A percentile compares a stretch with the other conserved stretches of the same genome.
Evolutionary conservation across 2,888 invertebrate species (phyloP).

Genomic region (Steinernema hermaphroditum): DNA sequence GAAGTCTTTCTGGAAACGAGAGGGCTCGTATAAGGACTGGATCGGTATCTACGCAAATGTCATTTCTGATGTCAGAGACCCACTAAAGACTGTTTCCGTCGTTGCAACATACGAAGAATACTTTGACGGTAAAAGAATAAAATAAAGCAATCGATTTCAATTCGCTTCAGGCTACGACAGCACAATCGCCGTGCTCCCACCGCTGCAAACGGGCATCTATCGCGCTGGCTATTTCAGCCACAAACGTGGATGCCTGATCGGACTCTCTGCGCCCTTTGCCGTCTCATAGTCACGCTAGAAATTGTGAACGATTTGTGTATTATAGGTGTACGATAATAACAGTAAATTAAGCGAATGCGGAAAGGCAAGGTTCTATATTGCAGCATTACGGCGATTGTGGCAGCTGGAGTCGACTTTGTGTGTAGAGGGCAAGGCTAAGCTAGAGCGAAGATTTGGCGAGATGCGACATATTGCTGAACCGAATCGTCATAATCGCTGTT

Average conservation of each 20-base stretch:
- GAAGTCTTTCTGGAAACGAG: slow-evolving; percentile 45
- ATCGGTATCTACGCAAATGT: slow-evolving; percentile 39
- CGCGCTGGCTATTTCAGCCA: slow-evolving; percentile 43
- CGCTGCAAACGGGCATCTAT: too few species aligned
- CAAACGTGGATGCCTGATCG: slow-evolving; percentile 38
- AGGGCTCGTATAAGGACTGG: slow-evolving; percentile 59
- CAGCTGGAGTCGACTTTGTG: not conserved
- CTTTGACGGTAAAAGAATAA: slow-evolving; percentile 24
- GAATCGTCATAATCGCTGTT: too few species aligned
- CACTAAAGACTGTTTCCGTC: not conserved
- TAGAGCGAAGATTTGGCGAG: too few species aligned
- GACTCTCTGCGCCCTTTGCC: slow-evolving; percentile 38
- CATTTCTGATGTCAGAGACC: not conserved
- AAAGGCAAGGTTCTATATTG: not conserved
- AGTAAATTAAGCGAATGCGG: not conserved
- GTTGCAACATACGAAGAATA: slow-evolving; percentile 1
- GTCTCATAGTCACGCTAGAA: slow-evolving; percentile 16
- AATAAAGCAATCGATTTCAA: too few species aligned
- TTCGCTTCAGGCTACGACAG: too few species aligned
- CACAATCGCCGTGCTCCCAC: too few species aligned
- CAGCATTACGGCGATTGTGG: slow-evolving; percentile 11
- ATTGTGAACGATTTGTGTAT: too few species aligned
- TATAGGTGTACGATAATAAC: too few species aligned
- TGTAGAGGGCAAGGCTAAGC: not conserved
- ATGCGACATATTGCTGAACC: too few species aligned